phyloP scores from a whole-genome alignment of 2,113 vertebrate species.

The Carettochelys insculpta region DNA sequence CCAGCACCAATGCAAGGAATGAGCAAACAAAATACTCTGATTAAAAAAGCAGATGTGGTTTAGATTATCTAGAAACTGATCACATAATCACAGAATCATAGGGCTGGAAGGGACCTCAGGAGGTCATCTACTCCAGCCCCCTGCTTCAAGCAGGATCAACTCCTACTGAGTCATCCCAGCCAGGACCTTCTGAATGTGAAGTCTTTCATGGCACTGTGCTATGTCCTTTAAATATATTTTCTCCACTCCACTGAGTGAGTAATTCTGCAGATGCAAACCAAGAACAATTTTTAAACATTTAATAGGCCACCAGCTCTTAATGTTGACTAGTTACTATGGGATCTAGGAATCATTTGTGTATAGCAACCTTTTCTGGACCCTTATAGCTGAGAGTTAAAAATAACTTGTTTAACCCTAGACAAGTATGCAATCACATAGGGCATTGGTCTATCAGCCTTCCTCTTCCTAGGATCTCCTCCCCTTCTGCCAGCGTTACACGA shows the following conservation, averaged over 20 bases:
- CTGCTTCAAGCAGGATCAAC: too few species aligned
- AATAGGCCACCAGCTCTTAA: neutral
- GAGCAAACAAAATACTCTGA: neutral
- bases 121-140: too few species aligned
- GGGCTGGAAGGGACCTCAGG: too few species aligned
- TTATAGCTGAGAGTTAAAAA: neutral
- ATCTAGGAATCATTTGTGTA: neutral
- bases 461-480: too few species aligned
- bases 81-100: too few species aligned
- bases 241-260: neutral
- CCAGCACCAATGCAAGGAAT: neutral
- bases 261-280: neutral
- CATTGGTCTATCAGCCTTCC: neutral
- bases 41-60: neutral
- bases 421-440: neutral
- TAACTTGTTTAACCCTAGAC: neutral
- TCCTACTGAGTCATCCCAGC: too few species aligned
- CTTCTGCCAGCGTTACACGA: neutral
- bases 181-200: neutral
- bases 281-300: neutral
- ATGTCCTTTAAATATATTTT: neutral
- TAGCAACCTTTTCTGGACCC: neutral
- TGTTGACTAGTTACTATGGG: neutral
- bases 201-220: neutral
- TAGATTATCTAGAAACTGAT: neutral